Conservation (phyloP, 2,113 vertebrate genomes). For the Callospermophilus lateralis region DNA sequence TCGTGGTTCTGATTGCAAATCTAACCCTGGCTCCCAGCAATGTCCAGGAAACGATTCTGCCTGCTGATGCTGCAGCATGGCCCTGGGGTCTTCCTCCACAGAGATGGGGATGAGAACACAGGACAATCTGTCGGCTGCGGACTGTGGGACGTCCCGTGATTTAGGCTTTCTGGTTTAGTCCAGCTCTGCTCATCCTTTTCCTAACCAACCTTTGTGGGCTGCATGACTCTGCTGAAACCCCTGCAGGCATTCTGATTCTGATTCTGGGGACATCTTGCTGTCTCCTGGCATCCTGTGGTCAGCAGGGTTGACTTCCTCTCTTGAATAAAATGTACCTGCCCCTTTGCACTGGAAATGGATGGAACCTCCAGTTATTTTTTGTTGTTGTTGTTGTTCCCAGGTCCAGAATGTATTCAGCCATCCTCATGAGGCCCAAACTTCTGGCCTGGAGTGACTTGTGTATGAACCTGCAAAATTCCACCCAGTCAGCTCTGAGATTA, state of each 20-base stretch:
- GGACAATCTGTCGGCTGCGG: too few species aligned
- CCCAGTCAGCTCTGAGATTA: neutral
- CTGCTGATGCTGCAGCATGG: too few species aligned
- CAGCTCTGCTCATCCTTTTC: neutral
- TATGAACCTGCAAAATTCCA: neutral
- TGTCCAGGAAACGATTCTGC: neutral
- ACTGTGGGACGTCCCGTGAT: neutral
- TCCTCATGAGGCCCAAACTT: neutral
- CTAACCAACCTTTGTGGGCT: neutral
- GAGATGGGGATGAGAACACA: neutral
- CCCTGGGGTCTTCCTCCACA: neutral
- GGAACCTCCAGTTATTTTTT: neutral
- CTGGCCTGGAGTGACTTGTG: neutral
- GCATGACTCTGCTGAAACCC: neutral
- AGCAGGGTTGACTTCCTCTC: neutral
- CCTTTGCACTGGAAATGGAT: neutral
- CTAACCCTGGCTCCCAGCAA: neutral
- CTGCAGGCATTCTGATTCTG: neutral
- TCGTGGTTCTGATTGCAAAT: neutral
- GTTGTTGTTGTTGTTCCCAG: neutral
- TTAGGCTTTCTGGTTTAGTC: conserved; percentile 7
- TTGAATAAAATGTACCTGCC: neutral
- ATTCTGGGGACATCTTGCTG: neutral
- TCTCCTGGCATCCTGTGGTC: neutral
- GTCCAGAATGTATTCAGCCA: neutral